Percentiles rank a stretch among this genome's conserved stretches.
phyloP scores from a whole-genome alignment of 2,888 invertebrate species.

The Pristionchus fissidentatus region DNA sequence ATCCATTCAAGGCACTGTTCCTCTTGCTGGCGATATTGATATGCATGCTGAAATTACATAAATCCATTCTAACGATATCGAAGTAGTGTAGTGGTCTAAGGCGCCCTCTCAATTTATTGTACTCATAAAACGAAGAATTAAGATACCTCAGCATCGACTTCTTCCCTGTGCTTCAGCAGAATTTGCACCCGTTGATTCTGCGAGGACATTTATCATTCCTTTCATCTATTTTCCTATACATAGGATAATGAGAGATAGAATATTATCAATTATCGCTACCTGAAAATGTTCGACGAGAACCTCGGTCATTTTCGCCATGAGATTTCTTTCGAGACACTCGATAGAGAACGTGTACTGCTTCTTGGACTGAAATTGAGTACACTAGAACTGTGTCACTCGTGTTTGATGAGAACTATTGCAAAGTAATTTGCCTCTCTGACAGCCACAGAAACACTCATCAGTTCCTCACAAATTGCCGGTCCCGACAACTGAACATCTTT shows the following conservation, averaged over 20 bases:
- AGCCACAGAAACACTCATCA: neutral
- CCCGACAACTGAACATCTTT: neutral
- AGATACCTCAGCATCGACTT: neutral
- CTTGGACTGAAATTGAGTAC: slow-evolving; percentile 14
- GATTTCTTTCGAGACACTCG: neutral
- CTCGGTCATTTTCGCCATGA: neutral
- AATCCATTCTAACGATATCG: neutral
- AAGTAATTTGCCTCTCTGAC: slow-evolving; percentile 15
- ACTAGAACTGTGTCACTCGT: neutral
- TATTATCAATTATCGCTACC: neutral
- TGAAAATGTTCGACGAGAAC: slow-evolving; percentile 30
- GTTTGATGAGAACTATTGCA: no score
- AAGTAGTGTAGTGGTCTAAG: neutral
- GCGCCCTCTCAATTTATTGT: neutral
- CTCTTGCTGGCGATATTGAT: slow-evolving; percentile 20
- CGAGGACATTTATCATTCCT: no score
- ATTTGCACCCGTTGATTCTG: slow-evolving; percentile 2
- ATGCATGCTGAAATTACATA: neutral
- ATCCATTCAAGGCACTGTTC: slow-evolving; percentile 39
- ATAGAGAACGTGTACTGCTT: slow-evolving; percentile 27
- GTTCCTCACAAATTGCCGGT: slow-evolving; percentile 41
- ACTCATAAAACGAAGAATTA: neutral
- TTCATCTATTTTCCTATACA: neutral
- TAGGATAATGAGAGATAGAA: neutral
- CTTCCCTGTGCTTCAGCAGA: slow-evolving; percentile 10